Conservation (phyloP, 2,797 vertebrate species). For the Cossypha dichroa region DNA sequence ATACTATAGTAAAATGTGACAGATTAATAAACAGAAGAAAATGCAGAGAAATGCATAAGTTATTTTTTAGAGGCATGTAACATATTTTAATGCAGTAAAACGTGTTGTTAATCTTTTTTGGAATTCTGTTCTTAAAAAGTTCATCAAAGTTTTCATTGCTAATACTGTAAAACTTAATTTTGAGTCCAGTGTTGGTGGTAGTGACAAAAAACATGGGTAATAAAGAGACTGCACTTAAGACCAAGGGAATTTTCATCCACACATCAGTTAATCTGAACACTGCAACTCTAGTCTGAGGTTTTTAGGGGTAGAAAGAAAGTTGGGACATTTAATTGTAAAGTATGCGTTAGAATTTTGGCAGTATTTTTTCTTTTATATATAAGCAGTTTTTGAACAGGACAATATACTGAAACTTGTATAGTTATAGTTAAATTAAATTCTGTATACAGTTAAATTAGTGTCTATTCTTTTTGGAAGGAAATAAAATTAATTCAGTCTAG, state of each 20-base stretch:
- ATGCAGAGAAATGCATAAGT: conserved; percentile 14
- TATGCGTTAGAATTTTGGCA: conserved; percentile 41
- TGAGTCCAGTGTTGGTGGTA: neutral
- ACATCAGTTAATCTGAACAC: neutral
- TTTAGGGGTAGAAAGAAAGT: neutral
- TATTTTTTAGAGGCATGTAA: conserved; percentile 24
- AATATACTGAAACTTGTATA: conserved; percentile 58
- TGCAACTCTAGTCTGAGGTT: neutral
- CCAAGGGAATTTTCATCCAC: neutral
- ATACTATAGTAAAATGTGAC: conserved; percentile 15
- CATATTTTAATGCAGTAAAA: conserved; percentile 15
- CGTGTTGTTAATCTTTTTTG: conserved; percentile 10
- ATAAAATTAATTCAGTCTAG: conserved; percentile 63
- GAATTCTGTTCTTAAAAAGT: conserved; percentile 24
- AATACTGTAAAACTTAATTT: neutral
- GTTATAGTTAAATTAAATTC: conserved; percentile 66
- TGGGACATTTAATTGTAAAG: conserved; percentile 26
- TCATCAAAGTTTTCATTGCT: neutral
- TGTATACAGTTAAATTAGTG: conserved; percentile 63
- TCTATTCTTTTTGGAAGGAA: conserved; percentile 53
- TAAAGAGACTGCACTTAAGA: neutral
- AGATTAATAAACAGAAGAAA: conserved; percentile 16
- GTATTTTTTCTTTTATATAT: conserved; percentile 24
- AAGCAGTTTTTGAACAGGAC: conserved; percentile 49
- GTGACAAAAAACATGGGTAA: neutral